Conservation (phyloP, 2,113 vertebrate species). For the Planiliza haematocheilus region DNA sequence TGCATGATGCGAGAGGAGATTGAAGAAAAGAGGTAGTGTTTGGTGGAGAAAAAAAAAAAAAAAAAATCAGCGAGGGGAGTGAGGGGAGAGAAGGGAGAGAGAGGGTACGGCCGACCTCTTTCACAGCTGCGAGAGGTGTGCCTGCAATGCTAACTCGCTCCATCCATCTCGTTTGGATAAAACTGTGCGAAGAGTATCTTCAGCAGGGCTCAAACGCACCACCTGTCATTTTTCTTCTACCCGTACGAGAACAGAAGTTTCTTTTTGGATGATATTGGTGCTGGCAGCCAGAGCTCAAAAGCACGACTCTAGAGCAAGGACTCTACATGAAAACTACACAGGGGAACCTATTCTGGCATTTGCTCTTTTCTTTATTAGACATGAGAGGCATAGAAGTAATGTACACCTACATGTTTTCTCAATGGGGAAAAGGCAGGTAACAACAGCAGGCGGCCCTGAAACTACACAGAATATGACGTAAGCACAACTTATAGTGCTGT, state of each 20-base stretch:
- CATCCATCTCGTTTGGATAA: slow-evolving; percentile 57
- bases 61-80: slow-evolving; percentile 47
- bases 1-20: slow-evolving; percentile 1
- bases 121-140: slow-evolving; percentile 77
- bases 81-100: slow-evolving; percentile 20
- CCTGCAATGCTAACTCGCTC: slow-evolving; percentile 75
- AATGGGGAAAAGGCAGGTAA: slow-evolving; percentile 34
- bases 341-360: slow-evolving; percentile 12
- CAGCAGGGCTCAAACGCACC: slow-evolving; percentile 31
- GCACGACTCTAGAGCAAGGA: neutral
- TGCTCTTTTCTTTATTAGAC: slow-evolving; percentile 47
- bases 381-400: slow-evolving; percentile 28
- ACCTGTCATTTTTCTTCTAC: slow-evolving; percentile 19
- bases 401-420: slow-evolving; percentile 48
- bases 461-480: slow-evolving; percentile 18
- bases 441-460: slow-evolving; percentile 29
- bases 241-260: neutral
- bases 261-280: slow-evolving; percentile 41
- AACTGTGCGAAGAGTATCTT: slow-evolving; percentile 43
- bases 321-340: neutral
- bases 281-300: slow-evolving; percentile 13
- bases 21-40: slow-evolving; percentile 65
- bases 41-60: too few species aligned
- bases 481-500: too few species aligned
- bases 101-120: slow-evolving; percentile 55